Evolutionary conservation across 35 echinoderm and acorn worm genomes (phyloP).

Genomic region (Stichopus chloronotus): DNA sequence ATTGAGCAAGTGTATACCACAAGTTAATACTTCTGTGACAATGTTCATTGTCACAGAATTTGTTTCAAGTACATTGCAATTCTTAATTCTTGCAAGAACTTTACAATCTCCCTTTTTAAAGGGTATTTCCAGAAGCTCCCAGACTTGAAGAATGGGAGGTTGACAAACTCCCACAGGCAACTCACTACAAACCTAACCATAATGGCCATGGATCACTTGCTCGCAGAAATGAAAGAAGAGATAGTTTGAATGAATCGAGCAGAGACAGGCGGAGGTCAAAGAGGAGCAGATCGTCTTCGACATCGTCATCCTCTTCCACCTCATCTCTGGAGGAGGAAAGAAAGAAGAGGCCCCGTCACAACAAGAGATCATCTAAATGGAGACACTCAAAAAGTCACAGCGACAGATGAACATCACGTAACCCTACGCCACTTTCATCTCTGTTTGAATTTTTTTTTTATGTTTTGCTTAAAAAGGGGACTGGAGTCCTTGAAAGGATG

Average conservation of each 20-base stretch:
- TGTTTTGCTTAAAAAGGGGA: no score
- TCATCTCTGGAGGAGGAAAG: not conserved
- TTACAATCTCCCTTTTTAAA: not conserved
- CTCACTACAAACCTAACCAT: slow-evolving; percentile 40
- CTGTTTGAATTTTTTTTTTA: no score
- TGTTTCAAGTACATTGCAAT: no score
- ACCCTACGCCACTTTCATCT: no score
- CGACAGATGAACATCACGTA: not conserved
- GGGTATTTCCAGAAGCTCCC: slow-evolving; percentile 48
- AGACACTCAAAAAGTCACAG: slow-evolving; percentile 16
- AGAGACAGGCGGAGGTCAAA: slow-evolving; percentile 2
- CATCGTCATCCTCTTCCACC: slow-evolving; percentile 17
- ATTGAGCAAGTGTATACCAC: no score
- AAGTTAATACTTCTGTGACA: no score
- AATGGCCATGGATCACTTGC: slow-evolving; percentile 27
- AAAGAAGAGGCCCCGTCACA: not conserved
- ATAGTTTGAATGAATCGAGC: not conserved
- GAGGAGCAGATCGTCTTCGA: not conserved
- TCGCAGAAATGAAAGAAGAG: slow-evolving; percentile 14
- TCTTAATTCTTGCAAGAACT: no score
- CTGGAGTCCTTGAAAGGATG: no score
- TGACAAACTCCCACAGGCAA: slow-evolving; percentile 36
- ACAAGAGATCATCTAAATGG: not conserved
- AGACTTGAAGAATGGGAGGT: slow-evolving; percentile 48
- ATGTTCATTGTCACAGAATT: no score